Evolutionary conservation across 2,797 vertebrate species (phyloP), one percentile per base, ranked within the genome.

Genomic region (Enteromius mattozi): DNA sequence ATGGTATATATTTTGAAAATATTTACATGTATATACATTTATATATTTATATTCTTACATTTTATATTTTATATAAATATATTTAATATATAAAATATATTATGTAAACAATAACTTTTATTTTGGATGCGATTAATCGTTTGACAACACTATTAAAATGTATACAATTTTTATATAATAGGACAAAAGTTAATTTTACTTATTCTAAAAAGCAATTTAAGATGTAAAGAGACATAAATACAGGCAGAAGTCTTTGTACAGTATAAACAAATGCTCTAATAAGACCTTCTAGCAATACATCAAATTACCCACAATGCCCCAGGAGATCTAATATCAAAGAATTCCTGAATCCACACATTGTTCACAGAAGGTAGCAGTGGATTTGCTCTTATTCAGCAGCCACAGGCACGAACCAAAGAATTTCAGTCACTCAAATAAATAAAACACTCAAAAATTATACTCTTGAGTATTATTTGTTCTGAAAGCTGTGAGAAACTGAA

Each of bases 211-310:
- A 72, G 12, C 2, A 76, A n/a, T 33, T 4, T 14, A 12, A 37
- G 66, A 24, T 45, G 56, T 61, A 78, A 78, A 78, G 40, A 12
- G 13, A 79, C 6, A 33, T 63, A 49, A 51, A 54, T 8, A 80
- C 21, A 68, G 63, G 9, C 65, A 69, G 14, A 37, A 51, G 30
- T 33, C 17, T 66, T 79, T 65, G 27, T 65, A 65, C 27, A 7
- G 61, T n/a, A 30, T 79, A 49, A 80, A 68, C 63, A 80, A 51
- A 80, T 30, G 49, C 45, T 80, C 42, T 37, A 80, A 68, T 49
- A 68, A 80, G 42, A 42, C 59, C 27, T 47, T 65, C 24, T 49
- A 79, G 61, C 40, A 33, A 79, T 66, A n/a, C 13, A 80, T 80
- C 66, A 56, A 27, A 70, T 30, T 56, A 80, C 49, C 79, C 65